Evolutionary conservation across 2,888 invertebrate genomes (phyloP).

Genomic region (Seira sanloemensis): DNA sequence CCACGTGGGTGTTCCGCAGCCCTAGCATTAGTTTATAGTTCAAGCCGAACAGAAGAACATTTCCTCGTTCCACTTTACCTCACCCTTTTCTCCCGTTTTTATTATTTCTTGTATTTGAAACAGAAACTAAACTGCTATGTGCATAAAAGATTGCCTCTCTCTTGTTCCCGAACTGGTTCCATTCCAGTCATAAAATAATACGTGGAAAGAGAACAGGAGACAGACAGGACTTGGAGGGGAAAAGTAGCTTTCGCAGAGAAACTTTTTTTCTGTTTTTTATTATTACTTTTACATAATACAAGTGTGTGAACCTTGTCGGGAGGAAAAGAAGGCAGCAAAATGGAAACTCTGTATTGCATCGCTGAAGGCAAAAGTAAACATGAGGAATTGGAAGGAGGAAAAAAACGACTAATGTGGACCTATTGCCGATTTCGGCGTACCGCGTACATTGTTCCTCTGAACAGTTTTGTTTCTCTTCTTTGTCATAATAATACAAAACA

Average conservation of each 20-base stretch:
- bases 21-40: not conserved
- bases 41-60: not conserved
- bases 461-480: not conserved
- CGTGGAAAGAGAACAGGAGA: too few relatives aligned
- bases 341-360: constrained; percentile 1
- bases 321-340: too few relatives aligned
- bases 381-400: not conserved
- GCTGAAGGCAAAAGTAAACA: constrained; percentile 9
- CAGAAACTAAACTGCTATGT: not conserved
- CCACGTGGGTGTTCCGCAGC: constrained; percentile 49
- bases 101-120: not conserved
- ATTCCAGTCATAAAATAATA: not conserved
- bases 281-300: not conserved
- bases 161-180: not conserved
- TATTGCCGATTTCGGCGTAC: not conserved
- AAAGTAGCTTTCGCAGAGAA: too few relatives aligned
- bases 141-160: not conserved
- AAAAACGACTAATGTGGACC: not conserved
- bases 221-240: too few relatives aligned
- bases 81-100: not conserved
- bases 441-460: not conserved
- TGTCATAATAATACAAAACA: not conserved
- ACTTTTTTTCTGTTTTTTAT: too few relatives aligned
- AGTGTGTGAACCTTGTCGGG: not conserved
- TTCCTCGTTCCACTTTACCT: not conserved